Evolutionary conservation across 1,140 invertebrate species (phyloP), one percentile per base, ranked within the genome.

Genomic region (Formica exsecta): DNA sequence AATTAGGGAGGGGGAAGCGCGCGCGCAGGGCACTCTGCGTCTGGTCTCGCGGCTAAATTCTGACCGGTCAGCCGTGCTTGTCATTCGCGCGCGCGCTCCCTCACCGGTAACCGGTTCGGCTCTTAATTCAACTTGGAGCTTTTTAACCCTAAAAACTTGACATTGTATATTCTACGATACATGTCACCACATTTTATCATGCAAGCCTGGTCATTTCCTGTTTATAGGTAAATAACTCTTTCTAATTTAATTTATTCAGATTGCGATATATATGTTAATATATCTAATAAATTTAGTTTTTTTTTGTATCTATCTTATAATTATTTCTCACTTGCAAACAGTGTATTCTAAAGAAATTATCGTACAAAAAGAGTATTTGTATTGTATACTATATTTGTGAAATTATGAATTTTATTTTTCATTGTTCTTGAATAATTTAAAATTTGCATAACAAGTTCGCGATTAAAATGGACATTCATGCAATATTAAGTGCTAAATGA

Each of bases 1-100:
- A 68, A 81, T 29, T 29, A 75, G 62, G 62, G 86, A 59, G 86
- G 86, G 88, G 76, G 25, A 19, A 29, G 48, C n/a, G 68, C 16
- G 79, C 54, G 51, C 36, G 85, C 57, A 73, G 59, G 61, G 57
- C 48, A 74, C 68, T 25, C 29, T n/a, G n/a, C 62, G 2, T 75
- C 62, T 75, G 25, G 1, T 29, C 25, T 29, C 41, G 64, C 54
- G 36, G 22, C 65, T 84, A 32, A 87, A 85, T 84, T 75, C 84
- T 29, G 62, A 80, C 38, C 59, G 62, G 57, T 57, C 38, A 75
- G 76, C 54, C n/a, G 59, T 29, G 19, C 68, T 76, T 7, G 48
- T 71, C 71, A 71, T 62, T 54, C 7, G 32, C 22, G 41, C 62
- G 44, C 32, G 70, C 32, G 32, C 5, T 29, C 54, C 32, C 41